Base-by-base conservation (phyloP, 37 sponge, comb jelly and placozoan species). In the Petrosia ficiformis region DNA sequence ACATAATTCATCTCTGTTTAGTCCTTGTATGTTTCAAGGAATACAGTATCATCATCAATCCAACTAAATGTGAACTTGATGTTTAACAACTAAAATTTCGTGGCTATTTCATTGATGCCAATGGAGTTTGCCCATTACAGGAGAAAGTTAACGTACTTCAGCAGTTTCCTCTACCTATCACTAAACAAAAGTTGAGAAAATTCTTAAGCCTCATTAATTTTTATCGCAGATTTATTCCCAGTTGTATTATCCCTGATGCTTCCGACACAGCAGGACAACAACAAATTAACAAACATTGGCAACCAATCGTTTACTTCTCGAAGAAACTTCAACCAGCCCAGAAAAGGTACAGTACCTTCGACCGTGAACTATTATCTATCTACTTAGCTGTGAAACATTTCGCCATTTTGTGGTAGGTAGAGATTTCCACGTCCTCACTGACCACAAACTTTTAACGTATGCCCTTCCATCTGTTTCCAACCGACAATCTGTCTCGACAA, bases 131-230 rank as follows among this genome's bases (percentile, higher is more conserved):
- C 33, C 37, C 38, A 68, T 29, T 68, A 8, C 39, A 16, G 29
- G 69, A 14, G 5, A 68, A 30, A 68, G 22, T 4, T 32, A 3
- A 8, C 8, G 69, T 40, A 35, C 4, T 68, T 29, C 39, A n/a
- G 10, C 29, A 68, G 5, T 35, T 16, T 30, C 69, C 69, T 39
- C 39, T 5, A 39, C 69, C n/a, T n/a, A n/a, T n/a, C 69, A 39
- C 39, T 39, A 4, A 37, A 10, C 29, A 35, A 14, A 4, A 14
- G 39, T 39, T 68, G 1, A 63, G 80, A 21, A 33, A 77, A 28
- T 85, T 85, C 42, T 57, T 85, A 29, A 73, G 68, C 2, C 36
- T 82, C 28, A 42, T 82, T 31, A 82, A 73, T 39, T 82, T 82
- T 37, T 82, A 82, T 71, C 85, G 70, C 64, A 56, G 68, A 40